Base-by-base conservation (phyloP, 2,797 vertebrate species). In the Varecia variegata region DNA sequence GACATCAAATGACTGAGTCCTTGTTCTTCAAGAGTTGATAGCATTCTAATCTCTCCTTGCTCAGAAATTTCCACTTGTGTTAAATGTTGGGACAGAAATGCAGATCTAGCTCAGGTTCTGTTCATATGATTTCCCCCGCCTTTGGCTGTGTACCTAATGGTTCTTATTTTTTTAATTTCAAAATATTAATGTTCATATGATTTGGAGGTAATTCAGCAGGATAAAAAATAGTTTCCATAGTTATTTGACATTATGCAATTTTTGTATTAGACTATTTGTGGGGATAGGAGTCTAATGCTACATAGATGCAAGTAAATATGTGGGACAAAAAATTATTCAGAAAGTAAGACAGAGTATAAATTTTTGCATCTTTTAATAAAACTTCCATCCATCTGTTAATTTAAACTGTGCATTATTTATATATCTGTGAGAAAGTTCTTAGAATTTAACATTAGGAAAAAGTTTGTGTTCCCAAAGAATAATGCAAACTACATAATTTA, bases 401-500 rank as follows among this genome's bases (percentile, higher is more conserved):
- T 84, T 74, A 90, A 67, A 56, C 50, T 81, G 23, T 14, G 40
- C 40, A 70, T 74, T 97, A 43, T 35, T 87, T 56, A 58, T 25
- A 62, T 92, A 81, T 87, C 47, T 5, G 38, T 47, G 27, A 56
- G 43, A 73, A 91, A 92, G 21, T 70, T 82, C 79, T 74, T 89
- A 83, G 58, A 88, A 71, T 67, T 82, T 87, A 80, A 85, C 43
- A 35, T 92, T n/a, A 62, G n/a, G 32, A 74, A 76, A 95, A 94
- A 50, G 35, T 60, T 83, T 86, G 35, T 60, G 32, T 70, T 73
- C 76, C 70, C 50, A 80, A 88, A 94, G 79, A 92, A 90, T 23
- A 79, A 86, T 50, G 32, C 54, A 86, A 81, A 90, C 68, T 90
- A 70, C 45, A 91, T 92, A 96, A 95, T 90, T 88, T 95, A 94